Evolutionary conservation across 2,113 vertebrate species (phyloP).

Genomic region (Oncorhynchus tshawytscha): DNA sequence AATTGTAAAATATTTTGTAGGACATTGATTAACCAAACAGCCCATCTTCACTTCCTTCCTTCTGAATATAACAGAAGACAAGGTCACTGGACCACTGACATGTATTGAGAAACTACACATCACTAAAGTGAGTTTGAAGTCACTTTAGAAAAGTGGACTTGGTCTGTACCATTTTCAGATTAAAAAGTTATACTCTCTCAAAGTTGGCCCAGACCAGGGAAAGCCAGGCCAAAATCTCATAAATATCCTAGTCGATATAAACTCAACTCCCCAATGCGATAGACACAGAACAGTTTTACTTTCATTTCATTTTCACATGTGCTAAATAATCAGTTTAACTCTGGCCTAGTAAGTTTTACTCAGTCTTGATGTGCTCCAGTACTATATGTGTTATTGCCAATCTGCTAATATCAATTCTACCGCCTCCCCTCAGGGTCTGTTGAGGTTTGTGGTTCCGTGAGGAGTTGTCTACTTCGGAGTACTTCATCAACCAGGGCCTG

Average conservation of each 20-base stretch:
- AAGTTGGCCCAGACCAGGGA: no score
- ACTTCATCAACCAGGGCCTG: conserved; percentile 92
- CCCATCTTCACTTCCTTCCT: conserved; percentile 26
- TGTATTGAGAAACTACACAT: conserved; percentile 52
- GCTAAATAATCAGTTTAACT: no score
- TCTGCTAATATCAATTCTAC: not conserved
- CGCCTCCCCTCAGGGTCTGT: conserved; percentile 68
- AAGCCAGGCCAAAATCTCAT: no score
- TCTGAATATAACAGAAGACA: conserved; percentile 39
- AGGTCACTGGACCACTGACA: conserved; percentile 38
- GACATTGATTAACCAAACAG: not conserved
- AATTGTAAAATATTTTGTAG: not conserved
- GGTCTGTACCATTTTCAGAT: no score
- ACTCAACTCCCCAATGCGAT: no score
- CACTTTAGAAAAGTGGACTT: not conserved
- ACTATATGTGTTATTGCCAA: not conserved
- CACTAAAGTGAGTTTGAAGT: conserved; percentile 55
- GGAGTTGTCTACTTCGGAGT: conserved; percentile 85
- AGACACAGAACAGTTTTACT: no score
- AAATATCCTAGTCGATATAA: no score
- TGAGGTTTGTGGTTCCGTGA: conserved; percentile 76
- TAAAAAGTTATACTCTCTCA: no score
- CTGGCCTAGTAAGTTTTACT: no score
- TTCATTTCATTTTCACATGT: no score
- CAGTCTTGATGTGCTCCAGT: no score